Evolutionary conservation across 2,797 vertebrate species (phyloP).

Genomic region (Falco novaeseelandiae): DNA sequence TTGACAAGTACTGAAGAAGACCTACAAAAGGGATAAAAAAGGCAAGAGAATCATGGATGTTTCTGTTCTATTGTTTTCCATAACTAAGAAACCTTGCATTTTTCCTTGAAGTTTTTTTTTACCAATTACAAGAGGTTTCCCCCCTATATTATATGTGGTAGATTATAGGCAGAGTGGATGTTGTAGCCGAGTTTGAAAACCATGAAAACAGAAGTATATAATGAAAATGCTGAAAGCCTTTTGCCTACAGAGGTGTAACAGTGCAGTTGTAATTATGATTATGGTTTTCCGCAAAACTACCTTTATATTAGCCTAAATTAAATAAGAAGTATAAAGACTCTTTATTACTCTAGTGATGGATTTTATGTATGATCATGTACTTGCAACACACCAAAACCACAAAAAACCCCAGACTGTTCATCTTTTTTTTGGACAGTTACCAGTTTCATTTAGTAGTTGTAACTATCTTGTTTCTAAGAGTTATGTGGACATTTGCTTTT

Average conservation of each 20-base stretch:
- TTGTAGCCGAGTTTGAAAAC: neutral
- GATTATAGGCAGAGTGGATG: neutral
- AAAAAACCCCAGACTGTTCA: neutral
- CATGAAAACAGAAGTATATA: neutral
- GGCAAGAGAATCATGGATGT: neutral
- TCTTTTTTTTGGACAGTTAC: neutral
- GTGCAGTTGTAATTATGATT: neutral
- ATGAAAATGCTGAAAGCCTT: neutral
- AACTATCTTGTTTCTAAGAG: neutral
- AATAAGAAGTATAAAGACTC: neutral
- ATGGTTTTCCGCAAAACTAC: neutral
- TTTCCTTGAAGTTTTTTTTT: neutral
- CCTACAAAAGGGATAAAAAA: neutral
- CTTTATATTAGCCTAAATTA: neutral
- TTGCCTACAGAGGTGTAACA: neutral
- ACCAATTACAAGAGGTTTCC: accelerated
- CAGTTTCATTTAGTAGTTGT: neutral
- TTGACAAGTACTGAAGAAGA: neutral
- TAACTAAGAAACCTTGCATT: neutral
- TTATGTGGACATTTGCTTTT: neutral
- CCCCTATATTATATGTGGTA: neutral
- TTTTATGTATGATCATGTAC: neutral
- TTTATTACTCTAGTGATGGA: neutral
- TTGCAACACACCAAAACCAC: neutral
- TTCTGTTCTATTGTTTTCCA: neutral